Base-by-base conservation (phyloP, 2,113 vertebrate genomes). In the Amblyopsis rosae region DNA sequence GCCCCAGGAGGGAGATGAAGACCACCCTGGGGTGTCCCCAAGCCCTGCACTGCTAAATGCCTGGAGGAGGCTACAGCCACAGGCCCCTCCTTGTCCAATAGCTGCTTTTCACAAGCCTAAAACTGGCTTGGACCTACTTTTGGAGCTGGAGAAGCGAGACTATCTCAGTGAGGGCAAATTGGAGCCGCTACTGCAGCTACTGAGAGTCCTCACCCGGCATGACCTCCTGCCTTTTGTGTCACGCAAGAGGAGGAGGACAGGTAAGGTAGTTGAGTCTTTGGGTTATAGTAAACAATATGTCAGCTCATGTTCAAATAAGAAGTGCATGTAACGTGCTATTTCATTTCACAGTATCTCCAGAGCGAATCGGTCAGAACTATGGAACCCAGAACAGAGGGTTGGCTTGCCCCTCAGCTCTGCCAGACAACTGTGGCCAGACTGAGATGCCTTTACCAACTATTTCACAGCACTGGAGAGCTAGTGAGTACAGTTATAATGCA, bases 171-270 rank as follows among this genome's bases (percentile, higher is more conserved):
- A 97, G 76, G 91, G 88, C 65, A 94, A 94, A 74, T 83, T 96
- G 78, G 89, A 92, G 57, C 92, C 93, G 8, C 87, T 97, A 7
- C 81, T 95, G 58, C 92, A 95, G 68, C 91, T 97, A 15, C 89
- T 97, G 51, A 90, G 95, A 62, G 90, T 96, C 68, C 91, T 97
- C 32, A 94, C 95, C 10, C 93, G 95, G 0, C 96, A 97, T 12
- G 96, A 97, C 76, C 90, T 97, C 61, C 83, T 96, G 69, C 92
- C 93, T 1, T 93, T 95, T 35, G 93, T 96, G 80, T 92, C 94
- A 0, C 88, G 90, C 66, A 96, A 94, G 88, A 92, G 90, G 78
- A 91, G 90, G 72, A 91, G 93, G 70, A 92, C 95, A 87, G 95
- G 96, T 96, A 84, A 89, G 82, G n/a, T 46, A 1, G 17, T 56